phyloP scores from a whole-genome alignment of 1,140 invertebrate species.

The Trigoniulus corallinus region DNA sequence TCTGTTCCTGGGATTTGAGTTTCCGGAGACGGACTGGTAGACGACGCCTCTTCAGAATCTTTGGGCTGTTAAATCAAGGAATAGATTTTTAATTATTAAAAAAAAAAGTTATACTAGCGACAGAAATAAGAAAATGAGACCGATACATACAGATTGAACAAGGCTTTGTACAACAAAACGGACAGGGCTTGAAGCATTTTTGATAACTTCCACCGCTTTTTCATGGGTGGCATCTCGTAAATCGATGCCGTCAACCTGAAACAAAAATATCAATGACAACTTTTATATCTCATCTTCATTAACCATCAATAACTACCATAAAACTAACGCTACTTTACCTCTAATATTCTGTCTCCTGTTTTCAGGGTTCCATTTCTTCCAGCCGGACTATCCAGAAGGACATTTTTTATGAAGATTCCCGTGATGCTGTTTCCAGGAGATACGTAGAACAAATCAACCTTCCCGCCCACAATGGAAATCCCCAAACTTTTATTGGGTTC shows the following conservation, averaged over 20 bases:
- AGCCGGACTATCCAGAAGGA: slow-evolving; percentile 86
- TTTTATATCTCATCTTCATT: background rate
- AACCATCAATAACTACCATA: background rate
- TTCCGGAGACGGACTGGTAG: background rate
- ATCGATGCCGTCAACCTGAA: slow-evolving; percentile 77
- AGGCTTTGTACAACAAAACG: slow-evolving; percentile 83
- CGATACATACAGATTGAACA: slow-evolving; percentile 56
- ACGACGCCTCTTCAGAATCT: background rate
- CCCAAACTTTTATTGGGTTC: slow-evolving; percentile 61
- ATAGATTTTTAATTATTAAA: background rate
- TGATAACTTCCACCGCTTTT: slow-evolving; percentile 86
- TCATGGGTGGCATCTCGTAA: slow-evolving; percentile 81
- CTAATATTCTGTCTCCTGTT: slow-evolving; percentile 36
- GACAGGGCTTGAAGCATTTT: slow-evolving; percentile 75
- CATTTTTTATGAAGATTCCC: slow-evolving; percentile 97
- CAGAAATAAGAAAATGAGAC: too few species aligned
- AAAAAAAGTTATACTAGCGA: background rate
- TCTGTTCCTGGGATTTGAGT: too few species aligned
- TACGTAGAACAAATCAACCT: slow-evolving; percentile 43
- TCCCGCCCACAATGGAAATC: slow-evolving; percentile 93
- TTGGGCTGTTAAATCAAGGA: background rate
- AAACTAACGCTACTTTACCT: slow-evolving; percentile 18
- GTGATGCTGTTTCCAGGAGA: slow-evolving; percentile 40
- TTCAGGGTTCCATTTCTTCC: slow-evolving; percentile 71
- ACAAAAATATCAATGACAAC: slow-evolving; percentile 18